Evolutionary conservation across 1,140 invertebrate species (phyloP), one percentile per base, ranked within the genome.

Genomic region (Ostrea denselamellosa): DNA sequence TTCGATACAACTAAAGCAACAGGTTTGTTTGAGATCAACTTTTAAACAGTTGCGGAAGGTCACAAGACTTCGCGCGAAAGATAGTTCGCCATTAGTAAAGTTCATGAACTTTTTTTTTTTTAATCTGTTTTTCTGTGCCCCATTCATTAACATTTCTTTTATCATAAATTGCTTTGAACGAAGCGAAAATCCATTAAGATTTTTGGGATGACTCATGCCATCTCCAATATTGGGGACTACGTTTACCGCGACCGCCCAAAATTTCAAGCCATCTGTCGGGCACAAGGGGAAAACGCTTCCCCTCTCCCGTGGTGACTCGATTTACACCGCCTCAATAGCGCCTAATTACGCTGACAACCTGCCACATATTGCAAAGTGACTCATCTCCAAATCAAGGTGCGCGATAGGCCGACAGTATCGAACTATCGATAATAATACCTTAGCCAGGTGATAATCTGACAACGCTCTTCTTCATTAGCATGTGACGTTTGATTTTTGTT

Each of bases 361-460:
- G 68, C 22, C 68, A 71, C 68, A 71, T 62, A 62, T 71, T 71
- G 68, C 68, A 71, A 71, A 71, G 68, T 71, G 68, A 71, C 68
- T 71, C 68, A 71, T 71, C 68, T 44, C 9, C 12, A 62, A 71
- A 71, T 71, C 68, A 71, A 71, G 68, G 68, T 71, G 28, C 68
- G 68, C 68, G 68, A 71, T 71, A 71, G 68, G 25, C 68, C 28
- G 68, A 28, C 68, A 25, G 68, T 71, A 71, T 71, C 68, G 68
- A 71, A 71, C 68, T 71, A 71, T 71, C 68, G 68, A 28, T 71
- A 71, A 71, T 62, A 62, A 62, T 28, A 34, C 68, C 25, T 28
- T 71, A 25, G 22, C 68, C 68, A 71, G 68, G 68, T 71, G 68
- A 71, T 71, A 71, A 71, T 71, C 68, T 71, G 68, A 71, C 68